Evolutionary conservation across 2,888 invertebrate genomes (phyloP), one percentile per base, ranked within the genome.

Genomic region (Nomada lathburiana): DNA sequence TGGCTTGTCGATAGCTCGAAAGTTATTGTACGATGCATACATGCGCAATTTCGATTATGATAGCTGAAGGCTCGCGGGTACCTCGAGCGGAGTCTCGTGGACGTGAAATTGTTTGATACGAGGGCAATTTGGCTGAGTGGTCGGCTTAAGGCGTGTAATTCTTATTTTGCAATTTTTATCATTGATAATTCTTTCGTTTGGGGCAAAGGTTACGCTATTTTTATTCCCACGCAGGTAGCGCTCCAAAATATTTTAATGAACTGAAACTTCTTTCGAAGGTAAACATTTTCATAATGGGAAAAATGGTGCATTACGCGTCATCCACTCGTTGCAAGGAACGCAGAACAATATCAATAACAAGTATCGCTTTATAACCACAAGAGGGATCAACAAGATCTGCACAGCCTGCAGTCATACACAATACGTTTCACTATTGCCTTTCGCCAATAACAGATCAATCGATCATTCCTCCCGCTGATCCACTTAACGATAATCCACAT

Each of bases 401-500:
- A 29, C 5, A 42, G 29, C 11, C 23, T 20, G 9, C 13, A 47
- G 47, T 47, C 47, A 16, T 44, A 23, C 26, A n/a, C 18, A 23
- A 63, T 26, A 50, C 18, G 47, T 65, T 55, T 29, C 26, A 0
- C 20, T 57, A 44, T 57, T 55, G 67, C 73, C 73, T 73, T 63
- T 72, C 52, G 29, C 63, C 23, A 10, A 47, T 53, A 59, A 52
- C 53, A 23, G 57, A 74, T 73, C 59, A 53, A 63, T 64, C 70
- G 70, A 80, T 76, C 64, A 36, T 67, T 77, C 67, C 63, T 4
- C 20, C 50, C 55, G 36, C 18, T 52, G 53, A 80, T 78, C 78
- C 36, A 68, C 60, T 50, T 80, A 65, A 74, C 74, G 77, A 77
- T 74, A 74, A 67, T 74, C 47, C 47, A 47, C 77, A 47, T 65